Base-by-base conservation (phyloP, 2,888 invertebrate genomes). In the Rhimphoctona megacephalus region DNA sequence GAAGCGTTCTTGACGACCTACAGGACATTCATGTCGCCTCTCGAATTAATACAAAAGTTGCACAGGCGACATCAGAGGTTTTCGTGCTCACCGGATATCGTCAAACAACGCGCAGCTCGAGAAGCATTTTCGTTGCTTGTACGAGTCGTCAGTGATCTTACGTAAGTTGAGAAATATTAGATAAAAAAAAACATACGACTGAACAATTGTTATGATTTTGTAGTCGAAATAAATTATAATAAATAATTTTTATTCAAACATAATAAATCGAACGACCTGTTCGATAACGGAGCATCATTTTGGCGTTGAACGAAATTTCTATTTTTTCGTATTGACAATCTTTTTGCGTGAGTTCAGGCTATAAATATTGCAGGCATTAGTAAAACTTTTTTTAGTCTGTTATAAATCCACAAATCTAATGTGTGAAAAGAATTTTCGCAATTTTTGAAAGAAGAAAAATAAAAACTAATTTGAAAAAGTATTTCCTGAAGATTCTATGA, bases 1-100 rank as follows among this genome's bases (percentile, higher is more conserved):
- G 99, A 99, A 95, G 99, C 99, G 88, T 99, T 99, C 95, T 96
- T 99, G 90, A 98, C 99, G 80, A 99, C 99, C 86, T 99, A 99
- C 95, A 96, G 99, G 90, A 99, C 99, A 87, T 99, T 99, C 95
- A 97, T 99, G 93, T 96, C 97, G 85, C 98, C 99, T 36, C 95
- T 96, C 92, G 98, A 97, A 90, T 95, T 99, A 90, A 96, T 99
- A 90, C 96, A 97, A 92, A 98, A 99, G 92, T 95, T 99, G 82
- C 97, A 98, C 93, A 96, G 97, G 92, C 96, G 97, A 91, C 97
- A 96, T 95, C 97, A 97, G 94, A 96, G 96, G 90, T 97, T 98
- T 93, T 96, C 96, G 93, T 97, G 95, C 93, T 97, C 96, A 90
- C 95, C 96, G 76, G 96, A 96, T 90, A 94, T 95, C 93, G 95